Evolutionary conservation across 1,140 invertebrate species (phyloP).

Genomic region (Prorops nasuta): DNA sequence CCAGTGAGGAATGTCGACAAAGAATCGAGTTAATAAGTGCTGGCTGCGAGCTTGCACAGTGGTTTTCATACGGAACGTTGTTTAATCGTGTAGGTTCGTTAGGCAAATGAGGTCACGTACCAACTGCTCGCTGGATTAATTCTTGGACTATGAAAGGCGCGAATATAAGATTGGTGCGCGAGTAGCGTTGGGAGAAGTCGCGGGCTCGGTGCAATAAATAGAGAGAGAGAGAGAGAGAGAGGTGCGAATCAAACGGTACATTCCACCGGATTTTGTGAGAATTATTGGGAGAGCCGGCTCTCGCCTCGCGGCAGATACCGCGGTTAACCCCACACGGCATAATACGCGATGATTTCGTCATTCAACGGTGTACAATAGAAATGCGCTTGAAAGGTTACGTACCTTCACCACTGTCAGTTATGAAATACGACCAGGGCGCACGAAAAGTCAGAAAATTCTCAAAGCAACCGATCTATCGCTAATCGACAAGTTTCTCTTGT

Average conservation of each 20-base stretch:
- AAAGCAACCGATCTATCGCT: too few species aligned
- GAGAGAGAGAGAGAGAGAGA: too few species aligned
- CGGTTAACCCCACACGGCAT: constrained; percentile 27
- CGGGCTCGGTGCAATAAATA: too few species aligned
- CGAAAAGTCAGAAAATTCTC: not conserved
- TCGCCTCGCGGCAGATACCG: constrained; percentile 26
- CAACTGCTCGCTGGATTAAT: too few species aligned
- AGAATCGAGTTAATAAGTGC: constrained; percentile 18
- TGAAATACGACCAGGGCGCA: constrained; percentile 33
- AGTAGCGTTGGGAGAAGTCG: too few species aligned
- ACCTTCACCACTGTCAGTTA: constrained; percentile 26
- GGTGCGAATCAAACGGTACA: too few species aligned
- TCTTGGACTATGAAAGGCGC: too few species aligned
- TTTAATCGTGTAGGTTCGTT: constrained; percentile 31
- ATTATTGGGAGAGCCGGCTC: too few species aligned
- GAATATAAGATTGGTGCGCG: too few species aligned
- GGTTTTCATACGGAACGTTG: constrained; percentile 8
- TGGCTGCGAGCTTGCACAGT: constrained; percentile 1
- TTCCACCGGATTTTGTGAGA: too few species aligned
- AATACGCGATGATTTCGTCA: constrained; percentile 38
- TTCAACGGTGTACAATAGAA: constrained; percentile 39
- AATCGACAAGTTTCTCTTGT: too few species aligned
- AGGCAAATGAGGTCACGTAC: constrained; percentile 30
- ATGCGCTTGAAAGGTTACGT: constrained; percentile 44
- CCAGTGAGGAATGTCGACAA: too few species aligned